A percentile compares a stretch with the other conserved stretches of the same genome.
phyloP scores from a whole-genome alignment of 2,888 invertebrate genomes.

The Agrotis ipsilon region DNA sequence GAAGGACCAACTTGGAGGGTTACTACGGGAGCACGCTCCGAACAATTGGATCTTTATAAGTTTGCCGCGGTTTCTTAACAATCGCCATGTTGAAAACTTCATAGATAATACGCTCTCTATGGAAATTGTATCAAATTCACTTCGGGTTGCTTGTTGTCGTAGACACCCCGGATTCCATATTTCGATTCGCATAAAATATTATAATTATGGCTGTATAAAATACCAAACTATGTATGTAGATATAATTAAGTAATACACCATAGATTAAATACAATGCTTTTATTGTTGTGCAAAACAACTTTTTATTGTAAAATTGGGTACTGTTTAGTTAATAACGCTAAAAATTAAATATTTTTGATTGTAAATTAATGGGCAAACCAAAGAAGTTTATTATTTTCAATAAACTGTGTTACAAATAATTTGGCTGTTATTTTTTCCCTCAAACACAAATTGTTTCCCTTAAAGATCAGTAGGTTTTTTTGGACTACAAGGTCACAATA shows the following conservation, averaged over 20 bases:
- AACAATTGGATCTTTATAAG: slow-evolving; percentile 41
- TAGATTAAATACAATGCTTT: slow-evolving; percentile 68
- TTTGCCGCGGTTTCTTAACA: slow-evolving; percentile 24
- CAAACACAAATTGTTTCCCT: background rate
- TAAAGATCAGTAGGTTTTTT: background rate
- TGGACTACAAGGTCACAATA: slow-evolving; percentile 11
- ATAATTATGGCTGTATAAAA: slow-evolving; percentile 50
- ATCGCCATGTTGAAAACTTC: slow-evolving; percentile 32
- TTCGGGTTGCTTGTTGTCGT: slow-evolving; percentile 11
- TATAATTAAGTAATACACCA: slow-evolving; percentile 49
- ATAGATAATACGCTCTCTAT: slow-evolving; percentile 25
- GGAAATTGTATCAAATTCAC: slow-evolving; percentile 42
- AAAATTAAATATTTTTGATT: slow-evolving; percentile 68
- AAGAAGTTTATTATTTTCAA: slow-evolving; percentile 87
- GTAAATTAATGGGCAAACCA: slow-evolving; percentile 76
- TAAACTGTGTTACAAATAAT: slow-evolving; percentile 83
- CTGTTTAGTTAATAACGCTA: slow-evolving; percentile 61
- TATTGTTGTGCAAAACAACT: slow-evolving; percentile 65
- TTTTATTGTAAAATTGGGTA: slow-evolving; percentile 64
- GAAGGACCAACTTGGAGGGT: slow-evolving; percentile 22
- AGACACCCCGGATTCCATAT: background rate
- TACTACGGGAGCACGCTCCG: slow-evolving; percentile 27
- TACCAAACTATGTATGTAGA: slow-evolving; percentile 48
- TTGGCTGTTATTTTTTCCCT: slow-evolving; percentile 48
- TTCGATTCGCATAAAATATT: slow-evolving; percentile 31